Base-by-base conservation (phyloP, 2,888 invertebrate genomes). In the Pammene fasciana region DNA sequence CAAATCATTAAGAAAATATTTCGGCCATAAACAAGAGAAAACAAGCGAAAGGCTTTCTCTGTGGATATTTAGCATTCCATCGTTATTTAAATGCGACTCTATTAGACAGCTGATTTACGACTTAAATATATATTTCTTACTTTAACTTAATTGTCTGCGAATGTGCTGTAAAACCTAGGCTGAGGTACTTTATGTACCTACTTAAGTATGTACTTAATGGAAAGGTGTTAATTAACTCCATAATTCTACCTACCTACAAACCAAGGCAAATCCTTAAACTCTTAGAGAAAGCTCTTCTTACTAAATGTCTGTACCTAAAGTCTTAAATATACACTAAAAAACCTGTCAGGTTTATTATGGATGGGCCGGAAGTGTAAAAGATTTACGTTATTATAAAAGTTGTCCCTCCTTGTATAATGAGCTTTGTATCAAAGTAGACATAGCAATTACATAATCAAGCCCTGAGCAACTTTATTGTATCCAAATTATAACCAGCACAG, bases 391-490 rank as follows among this genome's bases (percentile, higher is more conserved):
- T 38, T 57, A 26, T 38, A 38, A 38, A 38, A 38, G 38, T 38
- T 1, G 13, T 57, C 26, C 26, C 11, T 10, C 9, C n/a, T 26
- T 60, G 13, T 41, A 8, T 50, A 18, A 50, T 5, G 14, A 34
- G 38, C 50, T 18, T 68, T 45, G 43, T 59, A 45, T 45, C 57
- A 59, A 45, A 59, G 18, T 59, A n/a, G 43, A 52, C 57, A 18
- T 45, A 62, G 61, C 34, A 36, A 68, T 68, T 64, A 68, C 56
- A 56, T 16, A 68, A 64, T 64, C 64, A 64, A 45, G 57, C 52
- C 57, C 64, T 43, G 43, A 60, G 52, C 43, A 43, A 59, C 68
- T 59, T 65, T 59, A 68, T 68, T 68, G 68, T 68, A 41, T 54
- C 54, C 10, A 65, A 70, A 65, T 65, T 60, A 65, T 60, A 60